Evolutionary conservation across 2,888 invertebrate genomes (phyloP), one percentile per base, ranked within the genome.

Genomic region (Drosophila peninsularis): DNA sequence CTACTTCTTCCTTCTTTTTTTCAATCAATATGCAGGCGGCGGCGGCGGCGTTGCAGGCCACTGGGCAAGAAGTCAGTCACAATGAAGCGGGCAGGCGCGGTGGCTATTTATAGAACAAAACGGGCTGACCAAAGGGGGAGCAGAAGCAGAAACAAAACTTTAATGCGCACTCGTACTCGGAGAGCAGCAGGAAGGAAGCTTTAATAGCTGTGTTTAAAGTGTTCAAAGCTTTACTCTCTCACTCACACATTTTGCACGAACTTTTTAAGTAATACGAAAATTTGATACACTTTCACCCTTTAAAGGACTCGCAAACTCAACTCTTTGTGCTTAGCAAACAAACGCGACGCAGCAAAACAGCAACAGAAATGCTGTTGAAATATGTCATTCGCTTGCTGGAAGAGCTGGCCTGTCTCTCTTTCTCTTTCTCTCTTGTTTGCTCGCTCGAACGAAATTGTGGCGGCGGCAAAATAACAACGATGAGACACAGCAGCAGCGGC

Each of bases 381-480:
- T 88, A 80, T 83, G 87, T 88, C 87, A 88, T 73, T 68, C 64
- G 75, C 42, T 62, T 42, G 54, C 45, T 49, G 58, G 34, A 44
- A 37, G 24, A 39, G 34, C 21, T 52, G 30, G 24, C 44, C 47
- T 52, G 19, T 45, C 9, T 45, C 58, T 36, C 63, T 30, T 7
- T 47, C 27, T 62, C 42, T 36, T 39, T 44, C 52, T 42, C 9
- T 45, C 45, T 36, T 61, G 44, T n/a, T 62, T 39, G 50, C 47
- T 45, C 13, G 44, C 65, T 55, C 61, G 52, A 49, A 77, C 62
- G 60, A 85, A 80, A 65, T 71, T 75, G 67, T 63, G 57, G 83
- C 86, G 88, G 84, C 83, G 82, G 88, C 87, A 82, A 84, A 83
- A 87, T 69, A 79, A 78, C 78, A 81, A 78, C 82, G 87, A 83